Conservation (phyloP, 2,888 invertebrate species). For the Oscheius onirici region DNA sequence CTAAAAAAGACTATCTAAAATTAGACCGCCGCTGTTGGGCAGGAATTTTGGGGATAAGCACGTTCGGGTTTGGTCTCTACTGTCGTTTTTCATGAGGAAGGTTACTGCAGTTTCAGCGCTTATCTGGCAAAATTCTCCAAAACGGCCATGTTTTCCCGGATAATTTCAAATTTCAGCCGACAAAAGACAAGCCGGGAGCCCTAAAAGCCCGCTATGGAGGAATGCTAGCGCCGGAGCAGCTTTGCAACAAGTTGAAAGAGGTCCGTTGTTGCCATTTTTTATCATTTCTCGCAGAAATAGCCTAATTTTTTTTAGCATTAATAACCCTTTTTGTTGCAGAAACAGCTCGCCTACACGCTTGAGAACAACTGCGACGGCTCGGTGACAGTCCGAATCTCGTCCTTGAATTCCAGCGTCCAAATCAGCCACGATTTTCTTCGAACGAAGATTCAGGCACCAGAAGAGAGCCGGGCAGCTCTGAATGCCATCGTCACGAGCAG, state of each 20-base stretch:
- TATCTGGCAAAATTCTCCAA: too few relatives aligned
- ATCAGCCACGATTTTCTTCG: neutral
- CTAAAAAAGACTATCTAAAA: too few relatives aligned
- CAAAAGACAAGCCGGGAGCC: neutral
- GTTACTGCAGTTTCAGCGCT: too few relatives aligned
- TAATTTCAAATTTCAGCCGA: too few relatives aligned
- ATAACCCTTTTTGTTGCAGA: neutral
- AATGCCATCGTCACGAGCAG: too few relatives aligned
- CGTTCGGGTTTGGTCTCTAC: too few relatives aligned
- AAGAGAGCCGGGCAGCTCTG: too few relatives aligned
- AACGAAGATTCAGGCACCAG: neutral
- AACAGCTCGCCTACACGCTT: neutral
- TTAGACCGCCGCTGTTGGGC: too few relatives aligned
- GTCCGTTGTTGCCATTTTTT: neutral
- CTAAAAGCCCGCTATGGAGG: neutral
- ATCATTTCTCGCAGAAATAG: too few relatives aligned
- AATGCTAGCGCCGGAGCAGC: neutral
- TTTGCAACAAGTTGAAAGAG: neutral
- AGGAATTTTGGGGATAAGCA: too few relatives aligned
- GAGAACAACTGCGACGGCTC: slow-evolving; percentile 8
- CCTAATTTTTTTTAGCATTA: neutral
- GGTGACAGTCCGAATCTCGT: neutral
- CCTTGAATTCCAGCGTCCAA: neutral
- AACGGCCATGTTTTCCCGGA: too few relatives aligned
- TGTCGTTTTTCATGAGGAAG: too few relatives aligned